A percentile compares a stretch with the other conserved stretches of the same genome.
phyloP scores from a whole-genome alignment of 2,113 vertebrate species.

The Casuarius casuarius region DNA sequence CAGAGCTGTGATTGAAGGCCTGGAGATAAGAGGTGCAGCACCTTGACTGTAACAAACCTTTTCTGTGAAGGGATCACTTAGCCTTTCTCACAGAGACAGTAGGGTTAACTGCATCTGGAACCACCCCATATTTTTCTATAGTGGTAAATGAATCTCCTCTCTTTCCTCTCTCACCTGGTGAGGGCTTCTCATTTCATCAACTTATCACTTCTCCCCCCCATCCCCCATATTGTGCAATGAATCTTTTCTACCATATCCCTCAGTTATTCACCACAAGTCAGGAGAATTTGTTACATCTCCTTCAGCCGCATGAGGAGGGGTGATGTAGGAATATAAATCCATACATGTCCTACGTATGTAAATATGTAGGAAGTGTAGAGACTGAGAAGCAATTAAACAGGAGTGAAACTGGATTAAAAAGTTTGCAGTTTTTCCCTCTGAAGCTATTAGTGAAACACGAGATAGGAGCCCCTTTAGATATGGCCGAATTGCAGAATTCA shows the following conservation, averaged over 20 bases:
- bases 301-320: neutral
- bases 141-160: neutral
- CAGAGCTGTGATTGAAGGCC: neutral
- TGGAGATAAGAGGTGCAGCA: neutral
- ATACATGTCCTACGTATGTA: too few species aligned
- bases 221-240: neutral
- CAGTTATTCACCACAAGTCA: neutral
- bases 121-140: neutral
- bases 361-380: neutral
- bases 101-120: neutral
- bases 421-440: neutral
- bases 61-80: neutral
- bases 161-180: neutral
- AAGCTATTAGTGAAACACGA: neutral
- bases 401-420: neutral
- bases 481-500: neutral
- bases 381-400: neutral
- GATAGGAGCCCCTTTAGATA: neutral
- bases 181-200: neutral
- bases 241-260: neutral
- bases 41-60: rapidly evolving
- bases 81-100: neutral
- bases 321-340: too few species aligned
- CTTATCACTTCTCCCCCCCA: neutral
- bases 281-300: neutral